A percentile compares a stretch with the other conserved stretches of the same genome.
These are phyloP conservation scores for Phthorimaea operculella DNA, from an alignment of 1,140 invertebrate species.

Conservation along the genomic window DNA sequence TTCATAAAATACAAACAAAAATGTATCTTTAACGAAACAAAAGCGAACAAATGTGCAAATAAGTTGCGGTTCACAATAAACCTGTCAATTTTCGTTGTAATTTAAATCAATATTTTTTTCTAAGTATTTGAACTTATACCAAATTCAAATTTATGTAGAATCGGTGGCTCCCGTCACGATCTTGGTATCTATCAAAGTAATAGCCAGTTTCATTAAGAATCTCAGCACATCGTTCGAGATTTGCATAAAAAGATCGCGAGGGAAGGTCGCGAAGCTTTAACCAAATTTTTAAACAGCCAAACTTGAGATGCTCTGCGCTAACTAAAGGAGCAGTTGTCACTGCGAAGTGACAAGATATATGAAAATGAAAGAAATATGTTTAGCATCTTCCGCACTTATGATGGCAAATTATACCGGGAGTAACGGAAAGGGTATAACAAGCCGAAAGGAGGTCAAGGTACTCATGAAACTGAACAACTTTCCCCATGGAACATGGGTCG, in stretches of 20 bases:
- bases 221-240: slow-evolving; percentile 52
- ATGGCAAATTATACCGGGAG: too few relatives aligned
- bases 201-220: slow-evolving; percentile 55
- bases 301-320: slow-evolving; percentile 13
- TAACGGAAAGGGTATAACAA: too few relatives aligned
- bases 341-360: too few relatives aligned
- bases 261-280: slow-evolving; percentile 28
- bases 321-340: slow-evolving; percentile 23
- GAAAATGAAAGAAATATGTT: too few relatives aligned
- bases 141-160: slow-evolving; percentile 22
- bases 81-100: slow-evolving; percentile 9
- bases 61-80: background rate
- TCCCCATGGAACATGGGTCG: too few relatives aligned
- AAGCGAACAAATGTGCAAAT: too few relatives aligned
- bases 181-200: slow-evolving; percentile 56
- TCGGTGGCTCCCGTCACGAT: slow-evolving; percentile 25
- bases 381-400: too few relatives aligned
- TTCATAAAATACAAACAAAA: too few relatives aligned
- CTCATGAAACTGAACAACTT: too few relatives aligned
- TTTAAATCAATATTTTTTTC: slow-evolving; percentile 31
- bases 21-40: too few relatives aligned
- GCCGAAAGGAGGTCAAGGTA: too few relatives aligned
- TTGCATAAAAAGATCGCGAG: slow-evolving; percentile 51
- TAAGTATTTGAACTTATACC: slow-evolving; percentile 9
- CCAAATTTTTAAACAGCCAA: slow-evolving; percentile 43